Evolutionary conservation across 2,797 vertebrate genomes (phyloP).

Genomic region (Sitta carolinensis): DNA sequence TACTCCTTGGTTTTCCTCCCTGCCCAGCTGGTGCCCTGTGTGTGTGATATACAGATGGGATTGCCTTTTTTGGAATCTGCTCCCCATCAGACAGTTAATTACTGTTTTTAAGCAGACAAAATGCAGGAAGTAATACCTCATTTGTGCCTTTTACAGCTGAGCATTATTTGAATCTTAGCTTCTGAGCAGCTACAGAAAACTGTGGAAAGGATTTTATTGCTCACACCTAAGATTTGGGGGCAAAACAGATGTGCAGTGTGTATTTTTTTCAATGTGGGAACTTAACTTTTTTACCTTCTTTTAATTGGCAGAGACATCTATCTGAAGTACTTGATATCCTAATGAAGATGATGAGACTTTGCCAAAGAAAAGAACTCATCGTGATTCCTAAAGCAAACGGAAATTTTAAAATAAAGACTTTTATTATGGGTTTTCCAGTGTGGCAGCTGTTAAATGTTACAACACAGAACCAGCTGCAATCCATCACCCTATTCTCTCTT

Average conservation of each 20-base stretch:
- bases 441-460: conserved; percentile 69
- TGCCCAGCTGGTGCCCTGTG: background rate
- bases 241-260: background rate
- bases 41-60: accelerated
- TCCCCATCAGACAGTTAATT: too few species aligned
- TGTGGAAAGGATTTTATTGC: background rate
- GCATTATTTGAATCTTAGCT: background rate
- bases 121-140: background rate
- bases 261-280: background rate
- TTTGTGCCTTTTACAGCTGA: background rate
- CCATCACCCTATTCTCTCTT: conserved; percentile 38
- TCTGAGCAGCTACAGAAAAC: background rate
- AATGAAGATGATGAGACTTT: conserved; percentile 88
- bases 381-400: conserved; percentile 83
- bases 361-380: conserved; percentile 88
- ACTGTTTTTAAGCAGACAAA: background rate
- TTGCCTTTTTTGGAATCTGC: background rate
- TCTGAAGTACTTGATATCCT: conserved; percentile 92
- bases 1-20: background rate
- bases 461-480: conserved; percentile 34
- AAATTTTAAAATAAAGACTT: conserved; percentile 38
- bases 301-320: conserved; percentile 80
- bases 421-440: conserved; percentile 69
- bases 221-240: background rate
- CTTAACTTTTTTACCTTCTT: background rate